These are phyloP conservation scores for Cephus sareptanus DNA, from an alignment of 2,888 invertebrate genomes.

Conservation along the genomic window DNA sequence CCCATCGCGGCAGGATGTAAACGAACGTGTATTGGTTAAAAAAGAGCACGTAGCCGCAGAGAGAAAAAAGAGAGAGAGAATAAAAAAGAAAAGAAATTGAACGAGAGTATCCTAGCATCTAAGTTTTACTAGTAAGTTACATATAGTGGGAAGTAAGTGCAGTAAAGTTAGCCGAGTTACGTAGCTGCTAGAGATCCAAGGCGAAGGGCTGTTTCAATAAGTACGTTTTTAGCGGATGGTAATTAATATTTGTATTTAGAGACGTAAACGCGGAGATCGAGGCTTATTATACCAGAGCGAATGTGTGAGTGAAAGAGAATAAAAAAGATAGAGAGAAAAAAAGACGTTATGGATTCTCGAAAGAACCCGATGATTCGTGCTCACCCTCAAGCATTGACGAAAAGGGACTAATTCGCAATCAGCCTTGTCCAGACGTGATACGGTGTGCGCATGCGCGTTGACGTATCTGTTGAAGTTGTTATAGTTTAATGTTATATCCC, in stretches of 20 bases:
- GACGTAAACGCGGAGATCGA: conserved; percentile 26
- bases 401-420: conserved; percentile 6
- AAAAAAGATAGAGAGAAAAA: conserved; percentile 12
- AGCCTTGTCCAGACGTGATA: conserved; percentile 9
- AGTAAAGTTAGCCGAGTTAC: conserved; percentile 56
- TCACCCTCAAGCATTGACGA: conserved; percentile 24
- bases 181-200: conserved; percentile 61
- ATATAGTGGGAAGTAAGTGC: conserved; percentile 35
- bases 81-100: conserved; percentile 29
- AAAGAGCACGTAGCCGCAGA: not conserved
- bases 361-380: conserved; percentile 42
- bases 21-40: not conserved
- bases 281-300: conserved; percentile 4
- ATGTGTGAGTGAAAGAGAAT: conserved; percentile 26
- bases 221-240: conserved; percentile 32
- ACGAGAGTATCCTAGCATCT: conserved; percentile 50
- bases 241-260: conserved; percentile 36
- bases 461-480: conserved; percentile 50
- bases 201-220: conserved; percentile 61
- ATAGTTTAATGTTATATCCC: conserved; percentile 36
- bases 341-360: conserved; percentile 2
- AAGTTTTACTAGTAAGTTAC: conserved; percentile 59
- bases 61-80: not conserved
- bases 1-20: not conserved
- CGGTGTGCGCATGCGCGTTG: conserved; percentile 29